phyloP scores from a whole-genome alignment of 2,888 invertebrate species.

The Beris chalybata region DNA sequence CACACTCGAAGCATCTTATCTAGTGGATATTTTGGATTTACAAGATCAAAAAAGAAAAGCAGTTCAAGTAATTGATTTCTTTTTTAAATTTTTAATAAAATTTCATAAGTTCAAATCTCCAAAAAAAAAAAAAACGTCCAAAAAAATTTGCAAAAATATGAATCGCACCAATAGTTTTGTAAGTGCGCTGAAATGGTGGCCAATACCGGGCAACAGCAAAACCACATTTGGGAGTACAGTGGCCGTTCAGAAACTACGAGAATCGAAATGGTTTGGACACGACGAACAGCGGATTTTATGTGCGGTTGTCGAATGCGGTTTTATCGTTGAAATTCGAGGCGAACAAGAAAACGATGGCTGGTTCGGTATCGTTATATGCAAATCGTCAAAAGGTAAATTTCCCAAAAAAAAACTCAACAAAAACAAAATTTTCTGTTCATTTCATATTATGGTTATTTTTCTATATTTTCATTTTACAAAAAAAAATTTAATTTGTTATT shows the following conservation, averaged over 20 bases:
- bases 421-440: too few species aligned
- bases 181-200: constrained; percentile 55
- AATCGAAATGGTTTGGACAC: constrained; percentile 75
- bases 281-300: constrained; percentile 71
- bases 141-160: constrained; percentile 43
- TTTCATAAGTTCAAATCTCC: constrained; percentile 19
- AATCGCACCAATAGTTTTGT: constrained; percentile 56
- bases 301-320: constrained; percentile 72
- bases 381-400: constrained; percentile 67
- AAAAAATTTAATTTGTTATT: too few species aligned
- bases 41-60: constrained; percentile 5
- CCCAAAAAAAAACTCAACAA: neutral
- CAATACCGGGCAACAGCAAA: constrained; percentile 37
- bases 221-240: constrained; percentile 66
- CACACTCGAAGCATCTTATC: neutral
- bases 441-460: too few species aligned
- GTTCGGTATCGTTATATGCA: constrained; percentile 73
- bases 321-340: constrained; percentile 67
- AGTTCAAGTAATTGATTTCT: constrained; percentile 30
- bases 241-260: constrained; percentile 70
- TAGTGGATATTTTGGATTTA: constrained; percentile 1
- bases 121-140: constrained; percentile 27
- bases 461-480: too few species aligned
- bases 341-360: constrained; percentile 55
- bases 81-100: constrained; percentile 8